A percentile compares a stretch with the other conserved stretches of the same genome.
phyloP scores from a whole-genome alignment of 2,888 invertebrate species.

The Smittia sp. region DNA sequence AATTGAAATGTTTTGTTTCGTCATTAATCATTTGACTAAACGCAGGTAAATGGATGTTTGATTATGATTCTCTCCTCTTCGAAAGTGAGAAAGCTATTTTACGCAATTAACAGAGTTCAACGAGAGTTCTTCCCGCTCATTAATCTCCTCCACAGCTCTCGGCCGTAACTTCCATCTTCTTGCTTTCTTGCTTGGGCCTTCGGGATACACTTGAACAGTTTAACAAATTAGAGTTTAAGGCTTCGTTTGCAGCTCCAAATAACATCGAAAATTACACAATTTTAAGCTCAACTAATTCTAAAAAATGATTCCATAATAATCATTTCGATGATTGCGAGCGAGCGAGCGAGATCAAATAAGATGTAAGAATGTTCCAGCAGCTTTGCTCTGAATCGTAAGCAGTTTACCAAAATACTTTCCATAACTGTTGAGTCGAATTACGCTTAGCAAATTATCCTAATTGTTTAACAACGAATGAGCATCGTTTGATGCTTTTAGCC shows the following conservation, averaged over 20 bases:
- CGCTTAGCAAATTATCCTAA: too few relatives aligned
- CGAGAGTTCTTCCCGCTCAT: neutral
- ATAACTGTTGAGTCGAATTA: too few relatives aligned
- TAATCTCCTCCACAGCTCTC: neutral
- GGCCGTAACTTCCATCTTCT: neutral
- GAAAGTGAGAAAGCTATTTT: constrained; percentile 21
- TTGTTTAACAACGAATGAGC: too few relatives aligned
- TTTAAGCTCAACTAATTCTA: neutral
- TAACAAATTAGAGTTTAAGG: neutral
- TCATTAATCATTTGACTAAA: constrained; percentile 7
- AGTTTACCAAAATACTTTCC: too few relatives aligned
- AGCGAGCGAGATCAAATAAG: neutral
- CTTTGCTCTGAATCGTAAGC: neutral
- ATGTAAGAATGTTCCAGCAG: neutral
- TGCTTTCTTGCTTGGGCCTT: neutral
- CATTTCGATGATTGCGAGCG: neutral
- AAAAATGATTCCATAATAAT: neutral
- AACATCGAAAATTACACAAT: neutral
- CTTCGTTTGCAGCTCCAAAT: neutral
- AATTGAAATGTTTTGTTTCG: constrained; percentile 7
- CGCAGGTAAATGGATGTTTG: neutral
- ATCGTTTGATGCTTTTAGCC: too few relatives aligned
- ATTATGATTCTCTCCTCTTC: neutral
- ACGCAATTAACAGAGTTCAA: constrained; percentile 10
- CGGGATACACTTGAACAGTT: neutral